phyloP scores from a whole-genome alignment of 2,797 vertebrate genomes.

The Cyclopterus lumpus region DNA sequence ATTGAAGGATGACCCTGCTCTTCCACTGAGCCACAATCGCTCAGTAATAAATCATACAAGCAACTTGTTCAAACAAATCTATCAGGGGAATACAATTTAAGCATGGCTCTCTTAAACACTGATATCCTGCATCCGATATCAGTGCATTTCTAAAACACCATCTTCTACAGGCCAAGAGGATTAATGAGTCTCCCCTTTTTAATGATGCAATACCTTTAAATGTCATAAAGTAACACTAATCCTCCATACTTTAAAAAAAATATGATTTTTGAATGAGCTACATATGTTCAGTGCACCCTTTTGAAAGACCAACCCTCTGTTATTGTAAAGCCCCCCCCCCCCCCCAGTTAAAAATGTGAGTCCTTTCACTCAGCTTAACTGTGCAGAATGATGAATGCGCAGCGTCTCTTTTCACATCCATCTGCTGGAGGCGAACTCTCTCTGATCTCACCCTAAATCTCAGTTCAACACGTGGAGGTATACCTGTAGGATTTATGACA shows the following conservation, averaged over 20 bases:
- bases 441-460: neutral
- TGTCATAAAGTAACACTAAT: no score
- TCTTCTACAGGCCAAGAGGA: neutral
- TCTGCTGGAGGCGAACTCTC: neutral
- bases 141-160: neutral
- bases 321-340: conserved; percentile 18
- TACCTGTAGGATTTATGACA: neutral
- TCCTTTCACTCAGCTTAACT: neutral
- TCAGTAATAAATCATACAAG: neutral
- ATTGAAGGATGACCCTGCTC: neutral
- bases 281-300: neutral
- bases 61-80: no score
- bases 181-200: neutral
- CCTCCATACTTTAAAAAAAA: no score
- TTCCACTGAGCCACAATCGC: no score
- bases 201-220: no score
- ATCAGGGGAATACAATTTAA: no score
- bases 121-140: neutral
- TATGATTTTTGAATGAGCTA: no score
- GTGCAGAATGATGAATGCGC: conserved; percentile 1
- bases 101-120: no score
- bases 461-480: neutral
- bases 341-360: conserved; percentile 7
- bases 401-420: neutral
- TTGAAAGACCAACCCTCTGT: neutral